Conservation (phyloP, 2,113 vertebrate genomes). For the Brienomyrus brachyistius region DNA sequence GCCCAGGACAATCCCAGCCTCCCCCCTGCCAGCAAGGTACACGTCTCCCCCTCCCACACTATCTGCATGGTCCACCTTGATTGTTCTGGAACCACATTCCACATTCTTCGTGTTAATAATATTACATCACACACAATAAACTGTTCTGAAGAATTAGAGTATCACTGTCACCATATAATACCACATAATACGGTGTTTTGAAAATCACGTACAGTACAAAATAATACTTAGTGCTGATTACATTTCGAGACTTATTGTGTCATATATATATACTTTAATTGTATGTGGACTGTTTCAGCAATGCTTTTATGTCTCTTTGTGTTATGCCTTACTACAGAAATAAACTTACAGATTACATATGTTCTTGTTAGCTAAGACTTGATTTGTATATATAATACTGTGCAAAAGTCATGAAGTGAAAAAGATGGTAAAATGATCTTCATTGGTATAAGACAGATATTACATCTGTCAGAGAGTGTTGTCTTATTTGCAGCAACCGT, state of each 20-base stretch:
- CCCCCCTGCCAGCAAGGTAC: slow-evolving; percentile 75
- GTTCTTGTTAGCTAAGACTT: background rate
- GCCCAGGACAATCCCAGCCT: slow-evolving; percentile 76
- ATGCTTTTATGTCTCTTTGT: background rate
- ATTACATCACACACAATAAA: background rate
- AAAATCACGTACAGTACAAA: background rate
- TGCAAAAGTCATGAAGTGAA: background rate
- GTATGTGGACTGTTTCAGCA: background rate
- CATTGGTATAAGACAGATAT: background rate
- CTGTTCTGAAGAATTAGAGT: background rate
- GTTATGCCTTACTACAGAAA: background rate
- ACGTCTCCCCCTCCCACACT: background rate
- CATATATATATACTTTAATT: background rate
- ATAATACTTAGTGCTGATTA: background rate
- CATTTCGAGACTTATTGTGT: background rate
- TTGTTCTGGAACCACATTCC: background rate
- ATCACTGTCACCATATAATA: background rate
- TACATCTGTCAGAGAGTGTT: background rate
- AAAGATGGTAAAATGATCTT: background rate
- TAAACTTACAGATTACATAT: background rate
- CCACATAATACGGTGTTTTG: background rate
- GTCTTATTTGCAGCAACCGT: background rate
- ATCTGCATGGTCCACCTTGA: background rate
- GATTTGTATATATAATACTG: background rate
- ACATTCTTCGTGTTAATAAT: background rate